Evolutionary conservation across 2,888 invertebrate genomes (phyloP).

Genomic region (Spisula subtruncata): DNA sequence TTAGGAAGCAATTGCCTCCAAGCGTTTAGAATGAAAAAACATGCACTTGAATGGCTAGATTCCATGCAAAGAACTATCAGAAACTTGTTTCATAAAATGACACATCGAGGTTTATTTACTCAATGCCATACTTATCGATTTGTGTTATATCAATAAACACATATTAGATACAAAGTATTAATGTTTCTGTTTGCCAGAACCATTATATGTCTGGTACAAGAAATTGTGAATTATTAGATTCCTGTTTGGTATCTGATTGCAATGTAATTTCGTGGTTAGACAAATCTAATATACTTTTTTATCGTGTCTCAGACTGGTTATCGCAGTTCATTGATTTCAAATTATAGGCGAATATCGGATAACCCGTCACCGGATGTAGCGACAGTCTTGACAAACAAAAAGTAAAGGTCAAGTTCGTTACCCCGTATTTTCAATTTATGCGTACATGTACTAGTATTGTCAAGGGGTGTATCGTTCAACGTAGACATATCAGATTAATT

Average conservation of each 20-base stretch:
- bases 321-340: neutral
- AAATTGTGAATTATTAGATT: neutral
- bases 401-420: too few species aligned
- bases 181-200: neutral
- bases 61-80: too few species aligned
- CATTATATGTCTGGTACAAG: neutral
- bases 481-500: too few species aligned
- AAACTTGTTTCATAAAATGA: too few species aligned
- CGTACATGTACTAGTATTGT: neutral
- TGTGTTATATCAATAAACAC: neutral
- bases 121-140: too few species aligned
- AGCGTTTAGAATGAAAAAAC: too few species aligned
- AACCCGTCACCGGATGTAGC: conserved; percentile 5
- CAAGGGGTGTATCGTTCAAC: too few species aligned
- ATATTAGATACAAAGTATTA: neutral
- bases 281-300: neutral
- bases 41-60: too few species aligned
- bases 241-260: neutral
- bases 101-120: too few species aligned
- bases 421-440: too few species aligned
- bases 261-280: neutral
- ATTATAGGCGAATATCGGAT: neutral
- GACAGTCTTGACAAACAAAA: neutral
- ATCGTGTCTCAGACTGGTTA: neutral
- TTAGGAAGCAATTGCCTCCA: too few species aligned